These are phyloP conservation scores for Mallateleia sp. DNA, from an alignment of 2,888 invertebrate species.

Conservation along the genomic window DNA sequence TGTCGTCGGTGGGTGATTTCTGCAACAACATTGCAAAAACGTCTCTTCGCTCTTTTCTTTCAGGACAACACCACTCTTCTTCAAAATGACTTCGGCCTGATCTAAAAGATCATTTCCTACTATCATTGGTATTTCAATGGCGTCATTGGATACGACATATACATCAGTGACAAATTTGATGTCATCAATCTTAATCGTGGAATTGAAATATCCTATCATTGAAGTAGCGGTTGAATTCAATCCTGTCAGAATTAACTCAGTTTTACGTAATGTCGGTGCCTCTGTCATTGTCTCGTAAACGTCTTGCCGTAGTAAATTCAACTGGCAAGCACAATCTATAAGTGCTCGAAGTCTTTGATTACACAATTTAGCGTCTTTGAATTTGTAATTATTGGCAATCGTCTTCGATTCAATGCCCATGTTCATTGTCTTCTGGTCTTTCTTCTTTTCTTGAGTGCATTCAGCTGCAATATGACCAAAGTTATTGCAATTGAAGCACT, in stretches of 20 bases:
- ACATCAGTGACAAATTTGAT: conserved; percentile 5
- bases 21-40: neutral
- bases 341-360: conserved; percentile 13
- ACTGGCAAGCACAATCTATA: conserved; percentile 27
- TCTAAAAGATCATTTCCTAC: conserved; percentile 48
- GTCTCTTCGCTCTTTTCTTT: neutral
- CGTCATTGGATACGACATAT: conserved; percentile 34
- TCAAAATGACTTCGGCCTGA: conserved; percentile 19
- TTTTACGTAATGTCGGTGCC: neutral
- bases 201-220: conserved; percentile 14
- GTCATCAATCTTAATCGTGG: conserved; percentile 10
- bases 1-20: neutral
- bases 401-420: neutral
- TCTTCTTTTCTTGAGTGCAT: conserved; percentile 19
- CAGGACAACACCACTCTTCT: neutral
- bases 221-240: conserved; percentile 6
- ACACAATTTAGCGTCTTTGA: conserved; percentile 10
- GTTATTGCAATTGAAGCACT: conserved; percentile 17
- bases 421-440: neutral
- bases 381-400: neutral
- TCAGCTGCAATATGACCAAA: conserved; percentile 54
- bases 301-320: conserved; percentile 19
- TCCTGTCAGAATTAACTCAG: conserved; percentile 18
- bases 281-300: conserved; percentile 4
- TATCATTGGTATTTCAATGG: conserved; percentile 28